These are phyloP conservation scores for Caenorhabditis parvicauda DNA, from an alignment of 2,888 invertebrate species.

Conservation along the genomic window DNA sequence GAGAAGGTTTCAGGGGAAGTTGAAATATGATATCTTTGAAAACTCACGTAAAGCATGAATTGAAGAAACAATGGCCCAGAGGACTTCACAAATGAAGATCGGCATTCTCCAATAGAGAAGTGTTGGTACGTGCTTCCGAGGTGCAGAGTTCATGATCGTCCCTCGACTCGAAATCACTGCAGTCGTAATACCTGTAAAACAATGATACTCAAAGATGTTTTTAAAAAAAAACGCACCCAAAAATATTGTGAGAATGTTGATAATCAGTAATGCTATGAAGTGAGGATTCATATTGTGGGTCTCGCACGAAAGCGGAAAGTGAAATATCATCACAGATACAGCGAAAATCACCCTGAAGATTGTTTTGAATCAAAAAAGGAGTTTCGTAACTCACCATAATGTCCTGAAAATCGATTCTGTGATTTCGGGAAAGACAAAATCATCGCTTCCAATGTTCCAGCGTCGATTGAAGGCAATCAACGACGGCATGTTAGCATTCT, in stretches of 20 bases:
- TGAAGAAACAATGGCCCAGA: constrained; percentile 78
- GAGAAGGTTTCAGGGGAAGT: neutral
- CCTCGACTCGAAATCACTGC: constrained; percentile 68
- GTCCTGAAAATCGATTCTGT: constrained; percentile 65
- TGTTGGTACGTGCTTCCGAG: constrained; percentile 67
- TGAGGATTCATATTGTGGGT: constrained; percentile 27
- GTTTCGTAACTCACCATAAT: constrained; percentile 66
- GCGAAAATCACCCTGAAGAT: constrained; percentile 26
- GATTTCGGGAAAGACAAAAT: constrained; percentile 80
- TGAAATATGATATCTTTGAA: neutral
- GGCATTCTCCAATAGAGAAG: constrained; percentile 73
- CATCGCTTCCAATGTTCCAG: constrained; percentile 87
- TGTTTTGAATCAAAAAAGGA: neutral
- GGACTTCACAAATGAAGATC: constrained; percentile 76
- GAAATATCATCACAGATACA: constrained; percentile 42
- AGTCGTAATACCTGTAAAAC: constrained; percentile 37
- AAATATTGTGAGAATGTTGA: constrained; percentile 53
- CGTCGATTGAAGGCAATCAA: constrained; percentile 81
- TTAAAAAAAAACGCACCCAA: constrained; percentile 11
- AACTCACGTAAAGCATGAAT: constrained; percentile 66
- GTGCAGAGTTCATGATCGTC: constrained; percentile 76
- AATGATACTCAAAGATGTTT: neutral
- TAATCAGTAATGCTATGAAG: constrained; percentile 51
- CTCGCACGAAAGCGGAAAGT: constrained; percentile 51
- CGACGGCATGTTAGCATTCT: constrained; percentile 87